These are phyloP conservation scores for Gortyna flavago DNA, from an alignment of 2,888 invertebrate genomes.

Conservation along the genomic window DNA sequence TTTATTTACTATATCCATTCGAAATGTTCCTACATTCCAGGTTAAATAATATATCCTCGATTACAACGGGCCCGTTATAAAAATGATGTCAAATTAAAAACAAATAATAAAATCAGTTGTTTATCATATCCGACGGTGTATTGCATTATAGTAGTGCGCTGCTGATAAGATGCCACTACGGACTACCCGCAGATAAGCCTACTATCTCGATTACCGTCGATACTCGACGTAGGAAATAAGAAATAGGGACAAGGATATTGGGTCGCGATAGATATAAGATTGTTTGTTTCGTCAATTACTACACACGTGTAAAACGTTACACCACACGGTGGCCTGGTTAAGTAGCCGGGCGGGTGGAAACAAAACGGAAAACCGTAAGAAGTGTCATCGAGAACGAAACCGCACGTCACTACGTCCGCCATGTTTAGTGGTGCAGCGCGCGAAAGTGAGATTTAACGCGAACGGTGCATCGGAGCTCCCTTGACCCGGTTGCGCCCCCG, in stretches of 20 bases:
- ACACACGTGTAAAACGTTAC: constrained; percentile 84
- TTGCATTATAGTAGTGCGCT: constrained; percentile 80
- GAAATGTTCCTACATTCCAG: constrained; percentile 39
- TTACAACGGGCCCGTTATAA: constrained; percentile 60
- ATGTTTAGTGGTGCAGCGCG: constrained; percentile 87
- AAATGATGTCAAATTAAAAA: constrained; percentile 76
- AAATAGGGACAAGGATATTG: constrained; percentile 89
- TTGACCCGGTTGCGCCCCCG: constrained; percentile 85
- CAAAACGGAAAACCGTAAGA: constrained; percentile 67
- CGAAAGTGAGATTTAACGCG: constrained; percentile 90
- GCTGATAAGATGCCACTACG: constrained; percentile 84
- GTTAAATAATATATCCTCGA: constrained; percentile 44
- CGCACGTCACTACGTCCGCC: constrained; percentile 84
- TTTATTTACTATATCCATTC: constrained; percentile 61
- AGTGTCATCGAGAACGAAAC: constrained; percentile 84
- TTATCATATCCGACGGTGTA: constrained; percentile 75
- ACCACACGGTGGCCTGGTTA: constrained; percentile 73
- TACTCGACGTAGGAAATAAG: constrained; percentile 85
- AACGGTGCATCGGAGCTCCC: constrained; percentile 89
- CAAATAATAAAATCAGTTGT: constrained; percentile 78
- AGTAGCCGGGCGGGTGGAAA: constrained; percentile 56
- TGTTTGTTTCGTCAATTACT: constrained; percentile 84
- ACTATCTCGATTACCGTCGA: constrained; percentile 85
- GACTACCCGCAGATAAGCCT: constrained; percentile 75
- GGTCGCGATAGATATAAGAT: constrained; percentile 77